Evolutionary conservation across 2,113 vertebrate genomes (phyloP).

Genomic region (Tonatia bakeri): DNA sequence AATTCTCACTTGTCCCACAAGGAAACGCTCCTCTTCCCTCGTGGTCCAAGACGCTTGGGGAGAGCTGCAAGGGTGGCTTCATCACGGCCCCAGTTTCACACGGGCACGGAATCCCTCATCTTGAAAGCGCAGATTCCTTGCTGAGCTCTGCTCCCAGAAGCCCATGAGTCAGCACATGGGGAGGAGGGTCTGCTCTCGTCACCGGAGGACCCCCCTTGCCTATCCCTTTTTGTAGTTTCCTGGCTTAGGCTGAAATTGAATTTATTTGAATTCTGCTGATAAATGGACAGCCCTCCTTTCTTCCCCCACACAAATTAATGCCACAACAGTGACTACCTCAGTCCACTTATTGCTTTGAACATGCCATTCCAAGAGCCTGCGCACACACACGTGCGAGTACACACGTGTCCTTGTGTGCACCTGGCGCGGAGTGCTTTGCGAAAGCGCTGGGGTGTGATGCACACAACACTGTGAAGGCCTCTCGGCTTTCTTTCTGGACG

Average conservation of each 20-base stretch:
- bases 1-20: not conserved
- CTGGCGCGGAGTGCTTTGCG: not conserved
- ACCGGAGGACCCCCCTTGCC: not conserved
- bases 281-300: not conserved
- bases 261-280: not conserved
- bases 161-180: not conserved
- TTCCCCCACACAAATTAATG: not conserved
- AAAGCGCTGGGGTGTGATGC: conserved; percentile 64
- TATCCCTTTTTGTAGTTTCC: not conserved
- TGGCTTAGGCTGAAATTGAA: not conserved
- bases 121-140: not conserved
- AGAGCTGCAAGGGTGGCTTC: rapidly evolving
- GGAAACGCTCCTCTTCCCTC: not conserved
- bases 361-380: conserved; percentile 25
- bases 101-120: not conserved
- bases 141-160: not conserved
- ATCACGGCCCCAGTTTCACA: not conserved
- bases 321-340: not conserved
- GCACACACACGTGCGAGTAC: not conserved
- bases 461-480: conserved; percentile 36
- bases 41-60: not conserved
- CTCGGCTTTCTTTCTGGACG: conserved; percentile 62
- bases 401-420: not conserved
- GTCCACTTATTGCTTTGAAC: conserved; percentile 42
- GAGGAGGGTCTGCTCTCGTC: rapidly evolving